Base-by-base conservation (phyloP, 2,797 vertebrate genomes). In the Linurgus olivaceus region DNA sequence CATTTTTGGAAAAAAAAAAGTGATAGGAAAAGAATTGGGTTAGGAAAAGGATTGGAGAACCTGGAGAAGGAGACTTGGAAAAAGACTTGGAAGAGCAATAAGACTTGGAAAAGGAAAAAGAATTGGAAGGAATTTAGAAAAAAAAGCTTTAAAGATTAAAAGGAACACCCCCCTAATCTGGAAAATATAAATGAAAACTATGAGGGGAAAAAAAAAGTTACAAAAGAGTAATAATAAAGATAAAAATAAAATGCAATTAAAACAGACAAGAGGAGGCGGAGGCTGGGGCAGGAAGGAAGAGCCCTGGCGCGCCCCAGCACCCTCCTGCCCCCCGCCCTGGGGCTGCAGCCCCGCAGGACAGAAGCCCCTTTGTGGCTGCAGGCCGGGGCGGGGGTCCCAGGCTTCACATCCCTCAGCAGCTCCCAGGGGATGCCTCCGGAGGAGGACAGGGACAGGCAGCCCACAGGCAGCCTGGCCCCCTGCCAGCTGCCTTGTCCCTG, bases 241-340 rank as follows among this genome's bases (percentile, higher is more conserved):
- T 38, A 72, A 90, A 90, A 65, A 82, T 78, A 86, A 90, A 84
- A 42, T 84, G 45, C 42, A 52, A 86, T 79, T 57, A 55, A 33
- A 66, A 42, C 31, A 79, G 83, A 76, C 73, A 50, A 80, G 90
- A 21, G 68, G 65, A 38, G 78, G 84, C 1, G 29, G 91, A 52
- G 79, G 75, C 79, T 55, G 70, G 79, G 37, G 87, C 66, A 65
- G 93, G 91, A 92, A 90, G 94, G 91, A 90, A 92, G 65, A n/a
- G 73, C 10, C 65, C 73, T 1, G 29, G 31, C 23, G 3, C 5
- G 7, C 72, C 84, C 71, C 61, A 3, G 40, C 42, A 17, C 58
- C 23, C 68, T 55, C 55, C 66, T 38, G 54, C 80, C 77, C 48
- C 37, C 70, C 0, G 7, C 77, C 44, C 54, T 3, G 58, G 67